Base-by-base conservation (phyloP, 35 echinoderm and acorn worm species). In the Apostichopus parvimensis region DNA sequence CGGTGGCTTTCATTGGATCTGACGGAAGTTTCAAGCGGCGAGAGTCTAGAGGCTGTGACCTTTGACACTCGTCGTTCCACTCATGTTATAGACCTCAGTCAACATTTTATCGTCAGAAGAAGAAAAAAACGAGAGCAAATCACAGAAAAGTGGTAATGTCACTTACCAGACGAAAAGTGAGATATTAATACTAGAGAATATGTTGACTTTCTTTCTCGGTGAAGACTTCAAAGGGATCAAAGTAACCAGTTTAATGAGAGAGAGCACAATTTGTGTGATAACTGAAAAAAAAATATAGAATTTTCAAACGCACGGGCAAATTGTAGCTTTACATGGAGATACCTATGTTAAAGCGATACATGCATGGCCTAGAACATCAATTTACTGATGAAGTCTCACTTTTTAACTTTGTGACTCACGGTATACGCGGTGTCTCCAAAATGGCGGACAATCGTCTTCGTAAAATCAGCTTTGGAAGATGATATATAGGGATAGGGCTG, bases 1-100 rank as follows among this genome's bases (percentile, higher is more conserved):
- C 45, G 34, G 79, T 82, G 45, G 45, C 24, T 82, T 45, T 82
- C 79, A 82, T 82, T 82, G 52, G 11, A 82, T 53, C 18, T 82
- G 79, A 82, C 79, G 79, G 79, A 53, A 82, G 24, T 82, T 13
- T 82, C 79, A 82, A 82, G 55, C 79, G 34, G 52, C 55, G 25
- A 68, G 34, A 55, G 79, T 82, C 53, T 53, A 14, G 6, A 17
- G 45, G 7, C 54, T 12, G n/a, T 82, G 52, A 82, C 28, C 79
- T 82, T 82, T 82, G 79, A 82, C 79, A 6, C 8, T 53, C 34
- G 34, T 53, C 79, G 79, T 82, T 54, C 79, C 79, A 57, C 55
- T 54, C 79, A 17, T 82, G 79, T 54, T 54, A 25, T 25, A 55
- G 79, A 82, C 34, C 17, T 53, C 10, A 45, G 34, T 45, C 34